These are phyloP conservation scores for Styela clava DNA, from an alignment of 23 tunicate species.

Conservation along the genomic window DNA sequence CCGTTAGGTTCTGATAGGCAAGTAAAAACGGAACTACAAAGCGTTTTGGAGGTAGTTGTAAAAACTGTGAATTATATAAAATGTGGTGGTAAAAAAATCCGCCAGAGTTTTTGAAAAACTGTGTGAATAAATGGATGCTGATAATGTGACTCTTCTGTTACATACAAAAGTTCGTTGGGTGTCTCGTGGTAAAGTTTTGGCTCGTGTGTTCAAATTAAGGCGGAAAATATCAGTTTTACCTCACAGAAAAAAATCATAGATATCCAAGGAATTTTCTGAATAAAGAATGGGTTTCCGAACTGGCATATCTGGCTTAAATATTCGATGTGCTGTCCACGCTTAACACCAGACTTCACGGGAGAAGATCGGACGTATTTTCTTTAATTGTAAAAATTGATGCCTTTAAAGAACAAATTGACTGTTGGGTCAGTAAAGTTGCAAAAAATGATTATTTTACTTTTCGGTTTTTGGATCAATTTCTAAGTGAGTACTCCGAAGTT, in stretches of 20 bases:
- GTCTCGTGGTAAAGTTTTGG: constrained; percentile 23
- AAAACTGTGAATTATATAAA: constrained; percentile 47
- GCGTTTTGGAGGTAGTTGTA: constrained; percentile 37
- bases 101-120: constrained; percentile 19
- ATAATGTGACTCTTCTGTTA: constrained; percentile 23
- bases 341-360: constrained; percentile 48
- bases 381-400: constrained; percentile 43
- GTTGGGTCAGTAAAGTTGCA: constrained; percentile 38
- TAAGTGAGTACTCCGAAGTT: constrained; percentile 34
- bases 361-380: constrained; percentile 44
- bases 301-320: constrained; percentile 46
- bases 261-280: constrained; percentile 40
- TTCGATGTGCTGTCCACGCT: constrained; percentile 53
- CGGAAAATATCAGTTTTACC: constrained; percentile 37
- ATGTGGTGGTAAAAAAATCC: constrained; percentile 44
- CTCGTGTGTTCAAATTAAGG: constrained; percentile 26
- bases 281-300: constrained; percentile 37
- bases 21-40: constrained; percentile 52
- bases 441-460: constrained; percentile 40
- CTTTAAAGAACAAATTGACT: constrained; percentile 37
- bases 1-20: constrained; percentile 39
- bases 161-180: constrained; percentile 20
- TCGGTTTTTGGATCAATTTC: constrained; percentile 38
- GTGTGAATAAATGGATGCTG: constrained; percentile 19
- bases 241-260: constrained; percentile 36